Base-by-base conservation (phyloP, 2,113 vertebrate species). In the Aptenodytes forsteri region DNA sequence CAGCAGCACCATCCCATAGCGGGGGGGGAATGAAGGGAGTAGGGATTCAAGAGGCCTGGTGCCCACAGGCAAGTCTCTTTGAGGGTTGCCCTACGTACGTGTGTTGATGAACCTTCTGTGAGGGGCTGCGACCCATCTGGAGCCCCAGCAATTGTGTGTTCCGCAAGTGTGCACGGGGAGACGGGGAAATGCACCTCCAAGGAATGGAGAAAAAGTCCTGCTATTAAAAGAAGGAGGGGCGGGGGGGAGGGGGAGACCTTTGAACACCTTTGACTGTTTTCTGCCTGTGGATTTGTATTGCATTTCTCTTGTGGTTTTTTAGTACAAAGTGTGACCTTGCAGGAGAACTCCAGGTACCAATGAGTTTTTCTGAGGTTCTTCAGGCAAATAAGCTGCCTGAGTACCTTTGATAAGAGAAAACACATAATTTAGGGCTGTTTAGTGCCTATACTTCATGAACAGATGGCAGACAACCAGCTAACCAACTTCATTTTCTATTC, bases 401-500 rank as follows among this genome's bases (percentile, higher is more conserved):
- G 34, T 25, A 46, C 23, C 66, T 77, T 40, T 81, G 52, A 55
- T 26, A 75, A 65, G 25, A 49, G 42, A 83, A 87, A 81, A 7
- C 16, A 64, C 6, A 14, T 36, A 16, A 40, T 73, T 77, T 93
- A 70, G 29, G 27, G 8, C 27, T 82, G 13, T 59, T 87, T 42
- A 71, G 56, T 75, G 23, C 27, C 50, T 40, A 19, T 62, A 47
- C 7, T 71, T 87, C 61, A 80, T 22, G 47, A 89, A 38, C 72
- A 95, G 67, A 89, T 61, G 52, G 76, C 52, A 75, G 49, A 54
- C 16, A 81, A 73, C n/a, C 40, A 64, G 67, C 29, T 82, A n/a
- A 94, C 73, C 59, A 62, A 32, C 46, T 92, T 94, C 46, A 70
- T 81, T 95, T 50, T 95, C 90, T 91, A 27, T 90, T 97, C 96